Evolutionary conservation across 2,113 vertebrate species (phyloP).

Genomic region (Egretta garzetta): DNA sequence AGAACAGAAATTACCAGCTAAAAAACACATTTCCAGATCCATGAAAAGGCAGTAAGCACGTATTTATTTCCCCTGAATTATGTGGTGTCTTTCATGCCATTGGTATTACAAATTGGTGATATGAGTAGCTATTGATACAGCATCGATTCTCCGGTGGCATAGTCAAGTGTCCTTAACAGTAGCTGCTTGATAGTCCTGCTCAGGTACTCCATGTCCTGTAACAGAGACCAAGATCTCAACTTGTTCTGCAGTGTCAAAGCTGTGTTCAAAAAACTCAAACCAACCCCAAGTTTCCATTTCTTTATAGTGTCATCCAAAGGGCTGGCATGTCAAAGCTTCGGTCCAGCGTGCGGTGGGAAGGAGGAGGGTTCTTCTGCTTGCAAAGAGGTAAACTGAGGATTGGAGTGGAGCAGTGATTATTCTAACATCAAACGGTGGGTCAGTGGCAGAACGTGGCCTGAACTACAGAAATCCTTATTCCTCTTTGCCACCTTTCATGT

Average conservation of each 20-base stretch:
- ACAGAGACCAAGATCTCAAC: background rate
- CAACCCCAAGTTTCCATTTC: background rate
- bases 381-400: background rate
- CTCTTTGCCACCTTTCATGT: background rate
- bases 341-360: background rate
- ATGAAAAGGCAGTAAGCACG: background rate
- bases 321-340: background rate
- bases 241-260: background rate
- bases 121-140: background rate
- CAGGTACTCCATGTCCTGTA: background rate
- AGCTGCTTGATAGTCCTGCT: background rate
- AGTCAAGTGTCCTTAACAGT: background rate
- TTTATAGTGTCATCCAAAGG: background rate
- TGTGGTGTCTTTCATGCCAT: background rate
- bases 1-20: constrained; percentile 30
- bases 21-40: constrained; percentile 49
- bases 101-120: background rate
- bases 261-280: background rate
- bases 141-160: background rate
- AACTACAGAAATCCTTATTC: background rate
- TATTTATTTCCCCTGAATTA: background rate
- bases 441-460: background rate
- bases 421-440: background rate
- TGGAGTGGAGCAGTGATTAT: background rate
- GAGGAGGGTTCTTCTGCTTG: background rate